A percentile compares a stretch with the other conserved stretches of the same genome.
phyloP scores from a whole-genome alignment of 1,140 invertebrate species.

The Drosophila lacertosa region DNA sequence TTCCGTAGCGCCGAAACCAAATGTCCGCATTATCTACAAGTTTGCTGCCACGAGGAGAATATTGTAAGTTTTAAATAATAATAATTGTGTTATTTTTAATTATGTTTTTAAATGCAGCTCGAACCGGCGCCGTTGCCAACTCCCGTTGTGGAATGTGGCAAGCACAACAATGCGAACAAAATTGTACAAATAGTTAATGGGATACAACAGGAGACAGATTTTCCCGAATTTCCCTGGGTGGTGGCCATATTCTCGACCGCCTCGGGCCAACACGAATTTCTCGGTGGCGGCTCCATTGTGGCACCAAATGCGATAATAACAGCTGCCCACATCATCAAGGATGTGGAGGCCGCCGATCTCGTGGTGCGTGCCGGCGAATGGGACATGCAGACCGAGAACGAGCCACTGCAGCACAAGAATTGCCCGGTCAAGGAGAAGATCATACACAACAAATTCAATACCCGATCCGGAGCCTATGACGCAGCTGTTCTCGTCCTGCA shows the following conservation, averaged over 20 bases:
- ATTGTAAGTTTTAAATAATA: background rate
- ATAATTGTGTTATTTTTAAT: background rate
- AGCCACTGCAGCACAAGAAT: conserved; percentile 88
- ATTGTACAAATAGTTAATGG: background rate
- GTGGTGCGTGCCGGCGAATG: conserved; percentile 88
- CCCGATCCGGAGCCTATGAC: conserved; percentile 85
- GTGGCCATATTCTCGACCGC: background rate
- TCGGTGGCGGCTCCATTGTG: conserved; percentile 54
- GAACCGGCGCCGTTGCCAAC: background rate
- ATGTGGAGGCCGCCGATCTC: no score
- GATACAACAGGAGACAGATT: background rate
- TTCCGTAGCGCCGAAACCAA: background rate
- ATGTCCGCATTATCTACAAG: background rate
- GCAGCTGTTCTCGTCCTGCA: conserved; percentile 88
- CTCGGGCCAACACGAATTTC: conserved; percentile 56
- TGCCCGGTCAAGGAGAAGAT: conserved; percentile 49
- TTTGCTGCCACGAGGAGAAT: background rate
- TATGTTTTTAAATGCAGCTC: background rate
- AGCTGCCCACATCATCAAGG: background rate
- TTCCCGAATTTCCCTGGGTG: conserved; percentile 13
- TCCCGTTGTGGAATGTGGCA: background rate
- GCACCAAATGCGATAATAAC: conserved; percentile 6
- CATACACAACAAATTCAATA: conserved; percentile 85
- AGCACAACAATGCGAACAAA: background rate
- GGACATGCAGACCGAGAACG: conserved; percentile 85